These are phyloP conservation scores for Podiceps cristatus DNA, from an alignment of 2,113 vertebrate genomes.

Conservation along the genomic window DNA sequence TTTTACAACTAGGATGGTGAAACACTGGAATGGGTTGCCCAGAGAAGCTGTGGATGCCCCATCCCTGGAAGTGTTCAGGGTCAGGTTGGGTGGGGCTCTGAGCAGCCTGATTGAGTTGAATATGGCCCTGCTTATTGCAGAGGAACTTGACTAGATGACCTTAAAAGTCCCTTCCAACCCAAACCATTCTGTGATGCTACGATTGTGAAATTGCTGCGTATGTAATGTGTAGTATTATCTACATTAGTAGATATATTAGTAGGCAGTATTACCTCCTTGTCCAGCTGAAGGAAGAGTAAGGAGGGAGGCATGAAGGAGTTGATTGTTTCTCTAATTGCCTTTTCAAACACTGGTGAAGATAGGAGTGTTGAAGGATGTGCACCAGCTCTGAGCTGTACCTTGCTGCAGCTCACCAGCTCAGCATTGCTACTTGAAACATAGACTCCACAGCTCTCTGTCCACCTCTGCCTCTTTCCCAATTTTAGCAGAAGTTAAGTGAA, in stretches of 20 bases:
- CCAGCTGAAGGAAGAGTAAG: not conserved
- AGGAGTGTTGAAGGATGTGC: not conserved
- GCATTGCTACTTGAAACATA: not conserved
- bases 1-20: not conserved
- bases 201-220: accelerated
- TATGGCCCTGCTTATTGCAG: not conserved
- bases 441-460: not conserved
- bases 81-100: not conserved
- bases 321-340: not conserved
- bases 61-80: not conserved
- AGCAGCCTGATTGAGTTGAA: not conserved
- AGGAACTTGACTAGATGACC: not conserved
- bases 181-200: not conserved
- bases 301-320: not conserved
- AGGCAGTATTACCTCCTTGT: not conserved
- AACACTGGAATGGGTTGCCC: not conserved
- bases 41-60: not conserved
- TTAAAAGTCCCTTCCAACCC: not conserved
- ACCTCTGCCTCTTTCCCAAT: not conserved
- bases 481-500: not conserved
- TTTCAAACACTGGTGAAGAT: not conserved
- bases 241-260: too few relatives aligned
- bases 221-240: not conserved
- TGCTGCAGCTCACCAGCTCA: not conserved
- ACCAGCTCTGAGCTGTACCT: not conserved